These are phyloP conservation scores for Neocrepidodera transversa DNA, from an alignment of 2,888 invertebrate genomes.

Conservation along the genomic window DNA sequence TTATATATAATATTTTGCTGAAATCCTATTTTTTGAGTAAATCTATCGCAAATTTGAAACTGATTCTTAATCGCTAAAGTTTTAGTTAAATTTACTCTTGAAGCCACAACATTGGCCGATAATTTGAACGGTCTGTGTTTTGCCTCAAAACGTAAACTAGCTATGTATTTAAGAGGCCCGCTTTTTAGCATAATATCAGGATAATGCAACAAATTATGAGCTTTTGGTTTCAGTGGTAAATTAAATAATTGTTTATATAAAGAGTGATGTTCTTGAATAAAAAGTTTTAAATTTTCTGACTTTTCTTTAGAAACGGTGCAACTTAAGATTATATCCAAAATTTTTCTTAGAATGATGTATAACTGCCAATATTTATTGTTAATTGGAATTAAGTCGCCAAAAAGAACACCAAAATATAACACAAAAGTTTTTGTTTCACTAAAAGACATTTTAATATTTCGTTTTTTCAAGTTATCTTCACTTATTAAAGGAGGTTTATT, in stretches of 20 bases:
- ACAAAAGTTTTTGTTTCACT: not conserved
- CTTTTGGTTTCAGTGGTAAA: conserved; percentile 14
- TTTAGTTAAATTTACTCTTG: conserved; percentile 10
- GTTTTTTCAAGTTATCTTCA: conserved; percentile 1
- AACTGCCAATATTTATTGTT: not conserved
- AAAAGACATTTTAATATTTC: conserved; percentile 1
- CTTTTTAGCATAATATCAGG: conserved; percentile 1
- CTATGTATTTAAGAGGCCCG: not conserved
- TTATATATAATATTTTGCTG: not conserved
- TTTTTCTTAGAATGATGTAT: conserved; percentile 5
- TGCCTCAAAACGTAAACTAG: not conserved
- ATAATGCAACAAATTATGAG: not conserved
- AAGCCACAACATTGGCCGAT: conserved; percentile 9
- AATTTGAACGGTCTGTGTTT: not conserved
- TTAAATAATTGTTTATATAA: conserved; percentile 19
- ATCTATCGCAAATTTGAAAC: conserved; percentile 2
- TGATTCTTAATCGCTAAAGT: conserved; percentile 17
- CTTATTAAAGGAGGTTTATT: conserved; percentile 4
- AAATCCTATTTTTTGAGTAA: not conserved
- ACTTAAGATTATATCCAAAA: conserved; percentile 3
- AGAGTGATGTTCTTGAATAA: not conserved
- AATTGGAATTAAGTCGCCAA: conserved; percentile 1
- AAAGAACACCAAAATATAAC: not conserved
- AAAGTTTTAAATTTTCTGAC: not conserved
- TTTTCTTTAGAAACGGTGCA: not conserved